phyloP scores from a whole-genome alignment of 1,140 invertebrate species.

The Sycophila sp. region DNA sequence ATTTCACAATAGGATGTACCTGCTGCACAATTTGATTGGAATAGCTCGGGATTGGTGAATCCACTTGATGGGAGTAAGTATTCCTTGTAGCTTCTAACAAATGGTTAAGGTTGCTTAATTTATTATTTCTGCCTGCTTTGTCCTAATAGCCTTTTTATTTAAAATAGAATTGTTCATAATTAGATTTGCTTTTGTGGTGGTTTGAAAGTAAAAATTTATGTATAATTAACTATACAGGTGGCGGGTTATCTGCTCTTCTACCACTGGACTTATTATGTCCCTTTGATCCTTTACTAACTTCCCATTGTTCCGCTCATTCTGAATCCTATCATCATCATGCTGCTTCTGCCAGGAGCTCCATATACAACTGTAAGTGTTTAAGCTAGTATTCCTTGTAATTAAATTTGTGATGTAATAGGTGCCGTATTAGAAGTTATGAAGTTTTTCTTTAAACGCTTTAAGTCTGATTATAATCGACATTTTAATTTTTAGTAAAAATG shows the following conservation, averaged over 20 bases:
- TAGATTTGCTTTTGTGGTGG: constrained; percentile 7
- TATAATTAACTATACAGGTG: constrained; percentile 53
- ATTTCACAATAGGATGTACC: constrained; percentile 66
- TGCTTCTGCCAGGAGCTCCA: constrained; percentile 62
- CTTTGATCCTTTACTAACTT: constrained; percentile 64
- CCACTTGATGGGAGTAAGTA: constrained; percentile 74
- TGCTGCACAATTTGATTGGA: constrained; percentile 75
- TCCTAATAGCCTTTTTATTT: not conserved
- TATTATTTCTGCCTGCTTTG: not conserved
- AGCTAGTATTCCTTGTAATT: constrained; percentile 38
- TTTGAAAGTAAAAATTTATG: constrained; percentile 9
- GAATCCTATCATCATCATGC: constrained; percentile 65
- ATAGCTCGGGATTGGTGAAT: constrained; percentile 72
- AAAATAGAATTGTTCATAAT: too few species aligned
- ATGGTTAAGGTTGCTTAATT: not conserved
- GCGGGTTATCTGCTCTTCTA: constrained; percentile 65
- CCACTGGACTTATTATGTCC: constrained; percentile 64
- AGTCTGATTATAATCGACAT: too few species aligned
- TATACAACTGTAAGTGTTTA: constrained; percentile 63
- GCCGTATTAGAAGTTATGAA: not conserved
- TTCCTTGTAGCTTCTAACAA: constrained; percentile 5
- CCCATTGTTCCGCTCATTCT: constrained; percentile 63
- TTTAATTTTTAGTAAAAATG: not conserved
- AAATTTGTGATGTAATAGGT: not conserved
- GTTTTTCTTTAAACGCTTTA: too few species aligned